Conservation (phyloP, 2,113 vertebrate genomes). For the Scatophagus argus region DNA sequence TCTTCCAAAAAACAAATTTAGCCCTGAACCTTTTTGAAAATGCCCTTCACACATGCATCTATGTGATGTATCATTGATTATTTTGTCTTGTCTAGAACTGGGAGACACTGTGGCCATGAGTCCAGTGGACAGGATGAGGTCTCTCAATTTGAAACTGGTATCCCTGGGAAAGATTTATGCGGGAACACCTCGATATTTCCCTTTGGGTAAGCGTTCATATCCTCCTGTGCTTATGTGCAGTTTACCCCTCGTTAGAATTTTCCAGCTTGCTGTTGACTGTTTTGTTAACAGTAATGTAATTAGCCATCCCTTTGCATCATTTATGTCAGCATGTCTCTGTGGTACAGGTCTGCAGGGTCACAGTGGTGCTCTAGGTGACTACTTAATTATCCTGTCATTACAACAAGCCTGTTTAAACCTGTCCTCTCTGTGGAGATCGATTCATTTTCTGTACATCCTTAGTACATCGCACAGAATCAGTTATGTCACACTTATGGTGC, state of each 20-base stretch:
- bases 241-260: conserved; percentile 38
- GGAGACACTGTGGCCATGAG: conserved; percentile 89
- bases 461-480: background rate
- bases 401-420: conserved; percentile 56
- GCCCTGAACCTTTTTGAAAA: background rate
- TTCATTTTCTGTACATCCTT: conserved; percentile 7
- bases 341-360: conserved; percentile 45
- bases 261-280: conserved; percentile 30
- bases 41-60: background rate
- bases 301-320: conserved; percentile 50
- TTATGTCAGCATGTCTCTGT: conserved; percentile 44
- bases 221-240: conserved; percentile 31
- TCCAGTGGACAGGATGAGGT: conserved; percentile 91
- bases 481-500: background rate
- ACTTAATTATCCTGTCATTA: conserved; percentile 56
- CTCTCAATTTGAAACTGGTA: conserved; percentile 92
- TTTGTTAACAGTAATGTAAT: conserved; percentile 56
- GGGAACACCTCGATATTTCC: conserved; percentile 96
- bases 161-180: conserved; percentile 94
- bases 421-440: conserved; percentile 41
- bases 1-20: background rate
- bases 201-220: conserved; percentile 86
- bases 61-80: background rate
- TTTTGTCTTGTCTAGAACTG: conserved; percentile 85
- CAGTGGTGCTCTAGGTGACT: conserved; percentile 16